A percentile compares a stretch with the other conserved stretches of the same genome.
Conservation (phyloP, 2,797 vertebrate species). For the Ctenochaetus hawaiiensis region DNA sequence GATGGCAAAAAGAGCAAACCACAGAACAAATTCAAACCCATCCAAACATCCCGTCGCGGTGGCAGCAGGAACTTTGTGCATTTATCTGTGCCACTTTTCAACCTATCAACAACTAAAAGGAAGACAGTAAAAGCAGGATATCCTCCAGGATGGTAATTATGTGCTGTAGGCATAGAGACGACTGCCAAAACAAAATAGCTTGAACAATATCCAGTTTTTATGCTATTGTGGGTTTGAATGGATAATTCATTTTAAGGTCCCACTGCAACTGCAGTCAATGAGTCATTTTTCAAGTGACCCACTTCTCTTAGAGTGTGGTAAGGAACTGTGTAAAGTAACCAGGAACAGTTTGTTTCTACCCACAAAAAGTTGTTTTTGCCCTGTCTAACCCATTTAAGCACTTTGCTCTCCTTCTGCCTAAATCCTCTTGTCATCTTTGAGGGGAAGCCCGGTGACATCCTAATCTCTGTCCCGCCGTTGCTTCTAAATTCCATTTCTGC, state of each 20-base stretch:
- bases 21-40: slow-evolving; percentile 38
- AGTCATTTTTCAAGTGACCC: slow-evolving; percentile 74
- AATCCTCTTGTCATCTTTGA: slow-evolving; percentile 55
- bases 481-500: slow-evolving; percentile 35
- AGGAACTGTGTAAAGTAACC: slow-evolving; percentile 59
- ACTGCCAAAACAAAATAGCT: slow-evolving; percentile 59
- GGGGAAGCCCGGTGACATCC: slow-evolving; percentile 44
- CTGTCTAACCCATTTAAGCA: slow-evolving; percentile 33
- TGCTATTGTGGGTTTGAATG: slow-evolving; percentile 62
- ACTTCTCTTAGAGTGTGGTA: slow-evolving; percentile 64
- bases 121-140: slow-evolving; percentile 56
- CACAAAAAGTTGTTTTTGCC: slow-evolving; percentile 40
- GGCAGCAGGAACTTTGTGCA: slow-evolving; percentile 4
- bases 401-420: slow-evolving; percentile 35
- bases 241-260: slow-evolving; percentile 61
- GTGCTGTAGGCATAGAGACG: slow-evolving; percentile 54
- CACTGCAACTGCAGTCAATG: slow-evolving; percentile 49
- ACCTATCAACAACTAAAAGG: slow-evolving; percentile 26
- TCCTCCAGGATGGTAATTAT: slow-evolving; percentile 59
- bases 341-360: slow-evolving; percentile 51
- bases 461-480: slow-evolving; percentile 46
- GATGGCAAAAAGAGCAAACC: slow-evolving; percentile 27
- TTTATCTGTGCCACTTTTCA: slow-evolving; percentile 36
- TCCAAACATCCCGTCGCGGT: slow-evolving; percentile 18
- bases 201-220: slow-evolving; percentile 61